Evolutionary conservation across 2,888 invertebrate genomes (phyloP), one percentile per base, ranked within the genome.

Genomic region (Ormyrus pomaceus): DNA sequence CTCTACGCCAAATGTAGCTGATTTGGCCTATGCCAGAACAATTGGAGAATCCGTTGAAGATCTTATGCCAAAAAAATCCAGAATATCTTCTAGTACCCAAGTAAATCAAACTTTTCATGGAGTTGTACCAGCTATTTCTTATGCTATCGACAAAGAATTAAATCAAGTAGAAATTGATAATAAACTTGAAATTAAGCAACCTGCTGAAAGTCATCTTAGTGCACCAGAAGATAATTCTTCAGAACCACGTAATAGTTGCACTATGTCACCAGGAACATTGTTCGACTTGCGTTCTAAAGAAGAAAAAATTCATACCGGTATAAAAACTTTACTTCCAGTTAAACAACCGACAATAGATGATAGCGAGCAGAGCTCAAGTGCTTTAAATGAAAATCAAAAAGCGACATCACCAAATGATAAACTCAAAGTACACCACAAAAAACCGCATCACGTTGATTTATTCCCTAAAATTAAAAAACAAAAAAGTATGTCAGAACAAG

Each of bases 1-100:
- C 4, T 93, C 93, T 0, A 96, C 96, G 0, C 96, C 97, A 0
- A 97, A 97, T 90, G 97, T 97, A 77, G 93, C 96, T 34, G 97
- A 97, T 89, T 91, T 97, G 81, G 97, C 97, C 0, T 95, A 95
- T 84, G 96, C 96, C 0, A 93, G 97, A 83, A 95, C 95, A 0
- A 93, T 94, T 11, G 94, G 94, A 0, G 93, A 93, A 84, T 91
- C 92, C n/a, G 88, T 93, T 11, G 92, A 93, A 79, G 91, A 91
- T 82, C 84, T 88, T 34, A 88, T 89, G 51, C 90, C 90, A 1
- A 90, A 89, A 71, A 90, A 90, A 56, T 79, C 86, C 6, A 84
- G 81, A 87, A 91, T 58, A 34, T 34, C 34, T 46, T 2, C 86
- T 0, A 76, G 77, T 46, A 34, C 51, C 2, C 34, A 46, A 46